A percentile compares a stretch with the other conserved stretches of the same genome.
Evolutionary conservation across 2,888 invertebrate genomes (phyloP).

Genomic region (Rhagophthalmus giganteus): DNA sequence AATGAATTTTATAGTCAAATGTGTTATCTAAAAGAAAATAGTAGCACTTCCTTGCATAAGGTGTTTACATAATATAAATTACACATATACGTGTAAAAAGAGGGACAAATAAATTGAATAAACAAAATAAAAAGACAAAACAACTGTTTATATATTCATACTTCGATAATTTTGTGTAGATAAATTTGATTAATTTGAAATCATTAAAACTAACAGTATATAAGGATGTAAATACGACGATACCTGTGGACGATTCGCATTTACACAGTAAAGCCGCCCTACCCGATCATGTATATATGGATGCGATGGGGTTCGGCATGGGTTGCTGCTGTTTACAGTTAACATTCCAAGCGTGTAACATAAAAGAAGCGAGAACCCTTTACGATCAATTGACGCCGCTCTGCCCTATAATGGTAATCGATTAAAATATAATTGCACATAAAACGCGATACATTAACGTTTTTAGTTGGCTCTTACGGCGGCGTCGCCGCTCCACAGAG

Average conservation of each 20-base stretch:
- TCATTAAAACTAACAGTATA: constrained; percentile 69
- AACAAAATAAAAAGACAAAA: too few relatives aligned
- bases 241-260: constrained; percentile 79
- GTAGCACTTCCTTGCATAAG: too few relatives aligned
- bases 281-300: constrained; percentile 95
- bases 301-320: constrained; percentile 99
- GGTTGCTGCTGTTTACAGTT: constrained; percentile 96
- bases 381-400: constrained; percentile 97
- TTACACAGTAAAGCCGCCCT: constrained; percentile 68
- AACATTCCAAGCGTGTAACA: constrained; percentile 96
- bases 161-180: too few relatives aligned
- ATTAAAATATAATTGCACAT: constrained; percentile 5
- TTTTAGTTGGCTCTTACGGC: constrained; percentile 90
- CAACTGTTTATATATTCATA: too few relatives aligned
- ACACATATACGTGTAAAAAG: too few relatives aligned
- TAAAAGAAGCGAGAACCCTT: constrained; percentile 90
- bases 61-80: too few relatives aligned
- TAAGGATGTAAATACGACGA: constrained; percentile 82
- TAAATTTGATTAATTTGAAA: not conserved
- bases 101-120: too few relatives aligned
- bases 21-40: too few relatives aligned
- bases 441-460: not conserved
- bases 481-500: constrained; percentile 92
- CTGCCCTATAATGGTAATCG: constrained; percentile 91
- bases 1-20: too few relatives aligned